Base-by-base conservation (phyloP, 2,888 invertebrate genomes). In the Tenthredo notha region DNA sequence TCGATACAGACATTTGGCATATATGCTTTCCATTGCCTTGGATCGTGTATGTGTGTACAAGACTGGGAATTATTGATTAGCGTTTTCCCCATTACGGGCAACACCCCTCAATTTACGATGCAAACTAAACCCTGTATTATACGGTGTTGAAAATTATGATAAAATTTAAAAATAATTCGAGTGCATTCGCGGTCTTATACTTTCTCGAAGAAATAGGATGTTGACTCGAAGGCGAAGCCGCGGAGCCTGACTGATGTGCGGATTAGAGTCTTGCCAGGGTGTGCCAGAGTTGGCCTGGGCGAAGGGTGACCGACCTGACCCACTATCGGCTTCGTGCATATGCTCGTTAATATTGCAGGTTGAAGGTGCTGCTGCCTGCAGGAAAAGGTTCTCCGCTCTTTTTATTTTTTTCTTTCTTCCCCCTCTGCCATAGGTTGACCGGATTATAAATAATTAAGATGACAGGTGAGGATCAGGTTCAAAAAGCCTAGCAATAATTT, bases 281-380 rank as follows among this genome's bases (percentile, higher is more conserved):
- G 61, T 21, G 80, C 58, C 58, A n/a, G 58, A 50, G 61, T 21
- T 61, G 58, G 37, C 9, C 61, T 61, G 80, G 80, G 80, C 61
- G 40, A 80, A 80, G 80, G 61, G 80, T 80, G 80, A 58, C 58
- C 80, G 80, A 80, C 80, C 80, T 80, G 80, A 80, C 80, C 80
- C 80, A 80, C 80, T 80, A 80, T 80, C 80, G 58, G 40, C 80
- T 61, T 12, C 61, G 80, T 80, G 80, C 80, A 80, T 80, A 80
- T 80, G 80, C 80, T 80, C 80, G 80, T 80, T 80, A 80, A 80
- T 80, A 80, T 80, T 80, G 58, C 37, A 61, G 80, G 58, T 40
- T 25, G 29, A 58, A 80, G 80, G 80, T 80, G 61, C 80, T 80
- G 58, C 40, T 40, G 61, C 58, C 47, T 47, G 12, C 21, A 61